Base-by-base conservation (phyloP, 2,113 vertebrate species). In the Ailuropoda melanoleuca region DNA sequence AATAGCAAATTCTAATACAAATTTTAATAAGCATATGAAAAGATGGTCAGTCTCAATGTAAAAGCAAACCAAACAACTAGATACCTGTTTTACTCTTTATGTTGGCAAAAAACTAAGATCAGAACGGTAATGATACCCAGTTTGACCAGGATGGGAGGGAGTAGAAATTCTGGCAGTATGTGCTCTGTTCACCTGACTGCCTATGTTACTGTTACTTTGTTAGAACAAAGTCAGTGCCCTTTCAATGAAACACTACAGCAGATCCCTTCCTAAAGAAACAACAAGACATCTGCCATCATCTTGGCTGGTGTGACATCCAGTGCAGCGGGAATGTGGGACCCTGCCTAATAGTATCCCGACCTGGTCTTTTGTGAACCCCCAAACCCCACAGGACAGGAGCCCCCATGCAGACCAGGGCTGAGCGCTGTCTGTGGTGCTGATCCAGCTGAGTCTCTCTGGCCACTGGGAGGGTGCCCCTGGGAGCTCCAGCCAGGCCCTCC, bases 391-490 rank as follows among this genome's bases (percentile, higher is more conserved):
- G 29, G 72, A 31, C 8, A 1, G 12, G n/a, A 50, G 26, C 37
- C 8, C 8, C 26, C 0, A 0, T 1, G 8, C 26, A 3, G 21
- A 31, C 8, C 0, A 10, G 23, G 1, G 0, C 18, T 1, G 15
- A 29, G 39, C 0, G 17, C 97, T 96, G 74, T 98, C 97, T 60
- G 0, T 12, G 81, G 88, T 94, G 60, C 96, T 96, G 96, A 37
- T 21, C 6, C 1, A 0, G 43, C 43, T n/a, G 3, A 0, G 12
- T 37, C 75, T 11, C 58, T 26, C 70, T 4, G 55, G 26, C 29
- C 19, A 0, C 37, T 10, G 0, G 2, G 24, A 1, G 10, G 19
- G 34, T 19, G 48, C 11, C 64, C 6, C 4, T 0, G 5, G n/a
- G 46, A 43, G 68, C 66, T 29, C 14, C 39, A 13, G 29, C 17